A percentile compares a stretch with the other conserved stretches of the same genome.
These are phyloP conservation scores for Dicrostonyx torquatus DNA, from an alignment of 2,797 vertebrate genomes.

Conservation along the genomic window DNA sequence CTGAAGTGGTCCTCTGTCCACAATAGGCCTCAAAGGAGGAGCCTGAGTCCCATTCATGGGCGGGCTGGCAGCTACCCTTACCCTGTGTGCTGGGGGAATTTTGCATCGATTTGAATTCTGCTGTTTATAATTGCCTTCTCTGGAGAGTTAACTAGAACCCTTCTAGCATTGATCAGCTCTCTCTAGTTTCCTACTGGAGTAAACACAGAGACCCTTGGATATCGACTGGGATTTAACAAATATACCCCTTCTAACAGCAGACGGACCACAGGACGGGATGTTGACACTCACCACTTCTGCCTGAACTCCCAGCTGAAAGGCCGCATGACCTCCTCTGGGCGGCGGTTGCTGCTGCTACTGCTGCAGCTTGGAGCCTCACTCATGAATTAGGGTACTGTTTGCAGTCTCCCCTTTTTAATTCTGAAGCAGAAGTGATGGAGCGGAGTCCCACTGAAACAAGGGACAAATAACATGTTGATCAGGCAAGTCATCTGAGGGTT, in stretches of 20 bases:
- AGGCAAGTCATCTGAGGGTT: not conserved
- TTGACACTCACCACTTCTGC: not conserved
- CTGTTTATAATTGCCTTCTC: slow-evolving; percentile 73
- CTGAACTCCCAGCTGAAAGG: not conserved
- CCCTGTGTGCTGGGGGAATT: not conserved
- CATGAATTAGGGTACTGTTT: slow-evolving; percentile 19
- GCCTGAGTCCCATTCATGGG: not conserved
- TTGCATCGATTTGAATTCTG: slow-evolving; percentile 73
- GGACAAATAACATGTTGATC: not conserved
- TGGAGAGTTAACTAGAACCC: slow-evolving; percentile 76
- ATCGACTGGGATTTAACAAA: slow-evolving; percentile 74
- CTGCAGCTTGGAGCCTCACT: not conserved
- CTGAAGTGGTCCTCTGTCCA: not conserved
- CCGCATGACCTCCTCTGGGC: not conserved
- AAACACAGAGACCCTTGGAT: slow-evolving; percentile 74
- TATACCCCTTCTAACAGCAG: slow-evolving; percentile 44
- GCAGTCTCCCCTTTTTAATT: slow-evolving; percentile 46
- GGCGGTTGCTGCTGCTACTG: not conserved
- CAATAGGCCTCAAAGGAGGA: not conserved
- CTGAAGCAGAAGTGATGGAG: slow-evolving; percentile 55
- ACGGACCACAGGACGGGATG: not conserved
- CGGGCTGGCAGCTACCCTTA: not conserved
- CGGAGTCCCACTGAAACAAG: not conserved
- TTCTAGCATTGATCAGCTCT: slow-evolving; percentile 78
- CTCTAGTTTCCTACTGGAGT: slow-evolving; percentile 80